Conservation (phyloP, 1,140 invertebrate genomes). For the Globodera ellingtonae region DNA sequence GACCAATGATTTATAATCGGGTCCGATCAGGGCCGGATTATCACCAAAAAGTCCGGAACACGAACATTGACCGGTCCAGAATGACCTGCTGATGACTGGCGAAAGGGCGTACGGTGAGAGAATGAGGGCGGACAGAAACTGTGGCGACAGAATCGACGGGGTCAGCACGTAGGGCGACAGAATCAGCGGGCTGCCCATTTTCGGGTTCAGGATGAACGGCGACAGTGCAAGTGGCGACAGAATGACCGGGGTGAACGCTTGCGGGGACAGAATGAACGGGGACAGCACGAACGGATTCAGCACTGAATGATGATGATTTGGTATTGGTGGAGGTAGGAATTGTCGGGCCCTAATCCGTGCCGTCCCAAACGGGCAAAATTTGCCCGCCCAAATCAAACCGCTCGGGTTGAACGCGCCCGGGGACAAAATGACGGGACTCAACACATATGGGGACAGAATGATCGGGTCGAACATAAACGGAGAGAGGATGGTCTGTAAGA, state of each 20-base stretch:
- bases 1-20: too few relatives aligned
- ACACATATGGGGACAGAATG: constrained; percentile 50
- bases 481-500: constrained; percentile 46
- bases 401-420: constrained; percentile 39
- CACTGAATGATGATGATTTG: neutral
- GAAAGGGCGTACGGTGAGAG: constrained; percentile 40
- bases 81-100: constrained; percentile 18
- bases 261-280: constrained; percentile 55
- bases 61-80: too few relatives aligned
- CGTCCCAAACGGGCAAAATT: too few relatives aligned
- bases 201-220: constrained; percentile 50
- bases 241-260: constrained; percentile 54
- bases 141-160: constrained; percentile 43
- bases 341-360: too few relatives aligned
- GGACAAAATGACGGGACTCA: constrained; percentile 54
- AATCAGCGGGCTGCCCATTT: constrained; percentile 46
- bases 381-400: neutral
- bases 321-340: too few relatives aligned
- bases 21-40: too few relatives aligned
- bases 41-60: too few relatives aligned
- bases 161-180: constrained; percentile 50
- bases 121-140: constrained; percentile 35
- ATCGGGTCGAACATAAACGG: constrained; percentile 55
- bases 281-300: constrained; percentile 40
- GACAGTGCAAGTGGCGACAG: constrained; percentile 57